phyloP scores from a whole-genome alignment of 2,888 invertebrate genomes.

The Entomobrya multifasciata region DNA sequence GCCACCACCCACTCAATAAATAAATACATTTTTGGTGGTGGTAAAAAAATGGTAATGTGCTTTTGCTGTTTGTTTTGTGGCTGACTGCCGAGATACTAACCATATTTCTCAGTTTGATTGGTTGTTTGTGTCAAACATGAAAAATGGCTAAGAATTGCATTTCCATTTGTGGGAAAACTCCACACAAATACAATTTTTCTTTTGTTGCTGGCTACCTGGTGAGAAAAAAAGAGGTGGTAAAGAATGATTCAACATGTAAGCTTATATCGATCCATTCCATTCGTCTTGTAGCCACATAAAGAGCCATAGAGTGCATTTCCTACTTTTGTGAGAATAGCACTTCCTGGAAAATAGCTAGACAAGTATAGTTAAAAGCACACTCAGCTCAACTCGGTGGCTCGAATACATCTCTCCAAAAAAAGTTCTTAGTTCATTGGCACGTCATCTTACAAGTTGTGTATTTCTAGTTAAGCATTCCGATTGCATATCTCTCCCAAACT shows the following conservation, averaged over 20 bases:
- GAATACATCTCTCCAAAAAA: background rate
- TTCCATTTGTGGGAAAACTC: background rate
- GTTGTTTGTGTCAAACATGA: background rate
- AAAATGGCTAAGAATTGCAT: background rate
- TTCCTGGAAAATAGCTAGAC: background rate
- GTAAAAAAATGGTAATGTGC: background rate
- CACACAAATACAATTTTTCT: too few species aligned
- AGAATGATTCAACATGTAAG: background rate
- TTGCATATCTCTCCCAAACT: constrained; percentile 58
- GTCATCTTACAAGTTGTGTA: constrained; percentile 13
- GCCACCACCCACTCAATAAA: too few species aligned
- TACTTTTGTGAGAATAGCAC: background rate
- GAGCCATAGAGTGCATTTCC: background rate
- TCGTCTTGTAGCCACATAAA: too few species aligned
- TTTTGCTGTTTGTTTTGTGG: background rate
- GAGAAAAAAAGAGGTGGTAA: background rate
- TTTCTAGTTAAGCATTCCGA: constrained; percentile 58
- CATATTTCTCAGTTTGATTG: background rate
- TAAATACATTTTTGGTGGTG: too few species aligned
- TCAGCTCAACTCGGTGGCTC: background rate
- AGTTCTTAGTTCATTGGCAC: constrained; percentile 42
- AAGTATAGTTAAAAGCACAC: background rate
- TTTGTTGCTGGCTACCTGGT: background rate
- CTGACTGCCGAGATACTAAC: background rate
- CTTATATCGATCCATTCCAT: background rate